These are phyloP conservation scores for Eurytoma adleriae DNA, from an alignment of 2,888 invertebrate species.

Conservation along the genomic window DNA sequence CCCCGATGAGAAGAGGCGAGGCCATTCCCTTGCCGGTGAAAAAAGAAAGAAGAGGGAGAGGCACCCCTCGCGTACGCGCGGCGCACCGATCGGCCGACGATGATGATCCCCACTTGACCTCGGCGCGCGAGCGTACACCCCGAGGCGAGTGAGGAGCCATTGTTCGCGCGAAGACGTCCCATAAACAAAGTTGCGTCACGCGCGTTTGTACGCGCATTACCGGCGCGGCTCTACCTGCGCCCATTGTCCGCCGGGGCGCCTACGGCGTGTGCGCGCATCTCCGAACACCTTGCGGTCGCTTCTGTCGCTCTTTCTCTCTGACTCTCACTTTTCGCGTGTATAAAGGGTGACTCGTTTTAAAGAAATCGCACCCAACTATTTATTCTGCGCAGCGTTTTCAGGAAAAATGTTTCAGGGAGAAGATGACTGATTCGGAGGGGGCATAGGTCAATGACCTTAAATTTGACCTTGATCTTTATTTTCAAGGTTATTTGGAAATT, in stretches of 20 bases:
- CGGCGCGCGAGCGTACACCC: constrained; percentile 8
- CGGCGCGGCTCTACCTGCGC: neutral
- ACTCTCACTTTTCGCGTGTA: neutral
- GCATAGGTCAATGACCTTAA: no score
- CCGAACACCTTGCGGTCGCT: constrained; percentile 42
- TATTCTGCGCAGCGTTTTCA: no score
- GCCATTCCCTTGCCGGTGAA: constrained; percentile 5
- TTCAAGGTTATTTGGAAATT: no score
- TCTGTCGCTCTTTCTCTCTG: neutral
- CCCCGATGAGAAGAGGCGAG: neutral
- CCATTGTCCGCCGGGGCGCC: neutral
- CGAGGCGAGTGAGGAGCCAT: constrained; percentile 11
- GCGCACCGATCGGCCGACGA: constrained; percentile 32
- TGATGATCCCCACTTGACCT: constrained; percentile 54
- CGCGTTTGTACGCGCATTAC: neutral
- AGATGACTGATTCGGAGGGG: no score
- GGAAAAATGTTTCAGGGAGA: no score
- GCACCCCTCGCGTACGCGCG: constrained; percentile 1
- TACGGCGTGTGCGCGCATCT: neutral
- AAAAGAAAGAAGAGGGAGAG: constrained; percentile 8
- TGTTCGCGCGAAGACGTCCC: constrained; percentile 42
- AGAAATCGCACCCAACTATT: no score
- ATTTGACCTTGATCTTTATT: no score
- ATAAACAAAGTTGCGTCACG: constrained; percentile 45
- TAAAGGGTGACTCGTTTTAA: no score